A percentile compares a stretch with the other conserved stretches of the same genome.
Conservation (phyloP, 2,888 invertebrate species). For the Herminia tarsipennalis region DNA sequence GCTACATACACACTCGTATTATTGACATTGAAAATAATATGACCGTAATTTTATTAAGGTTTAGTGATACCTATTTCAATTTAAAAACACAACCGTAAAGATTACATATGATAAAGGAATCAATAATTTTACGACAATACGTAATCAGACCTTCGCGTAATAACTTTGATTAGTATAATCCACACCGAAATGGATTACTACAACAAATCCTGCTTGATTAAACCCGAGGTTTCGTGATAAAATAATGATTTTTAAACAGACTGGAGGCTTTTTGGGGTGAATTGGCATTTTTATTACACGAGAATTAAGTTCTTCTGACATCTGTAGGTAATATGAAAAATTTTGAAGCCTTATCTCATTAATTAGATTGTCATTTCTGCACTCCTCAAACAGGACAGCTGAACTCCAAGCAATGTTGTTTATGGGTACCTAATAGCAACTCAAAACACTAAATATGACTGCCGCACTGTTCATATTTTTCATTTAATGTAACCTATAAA, state of each 20-base stretch:
- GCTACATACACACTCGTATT: too few relatives aligned
- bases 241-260: conserved; percentile 35
- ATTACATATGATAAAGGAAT: conserved; percentile 43
- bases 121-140: conserved; percentile 36
- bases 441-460: too few relatives aligned
- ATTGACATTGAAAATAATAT: conserved; percentile 30
- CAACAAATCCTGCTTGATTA: conserved; percentile 69
- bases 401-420: too few relatives aligned
- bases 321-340: too few relatives aligned
- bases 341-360: too few relatives aligned
- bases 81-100: conserved; percentile 54
- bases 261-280: too few relatives aligned
- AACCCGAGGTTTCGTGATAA: conserved; percentile 66
- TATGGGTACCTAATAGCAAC: too few relatives aligned
- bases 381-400: too few relatives aligned
- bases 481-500: too few relatives aligned
- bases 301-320: too few relatives aligned
- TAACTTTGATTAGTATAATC: conserved; percentile 74
- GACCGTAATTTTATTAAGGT: conserved; percentile 32
- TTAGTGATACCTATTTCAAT: conserved; percentile 24
- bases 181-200: conserved; percentile 56
- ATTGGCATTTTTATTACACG: not conserved
- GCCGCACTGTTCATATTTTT: too few relatives aligned
- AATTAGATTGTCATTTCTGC: too few relatives aligned
- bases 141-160: conserved; percentile 64